phyloP scores from a whole-genome alignment of 2,888 invertebrate species.

The Monopis laevigella region DNA sequence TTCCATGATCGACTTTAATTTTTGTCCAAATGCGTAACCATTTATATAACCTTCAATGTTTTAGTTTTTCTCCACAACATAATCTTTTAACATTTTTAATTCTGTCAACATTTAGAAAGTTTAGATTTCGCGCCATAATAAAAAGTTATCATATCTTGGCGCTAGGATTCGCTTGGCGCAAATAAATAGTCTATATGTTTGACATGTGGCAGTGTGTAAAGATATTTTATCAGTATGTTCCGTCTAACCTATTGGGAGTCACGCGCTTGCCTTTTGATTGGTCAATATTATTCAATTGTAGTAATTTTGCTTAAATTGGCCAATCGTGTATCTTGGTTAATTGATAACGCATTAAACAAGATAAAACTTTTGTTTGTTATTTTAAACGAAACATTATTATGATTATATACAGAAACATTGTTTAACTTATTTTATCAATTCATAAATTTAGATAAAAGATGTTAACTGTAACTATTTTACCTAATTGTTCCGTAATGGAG shows the following conservation, averaged over 20 bases:
- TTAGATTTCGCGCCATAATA: slow-evolving; percentile 11
- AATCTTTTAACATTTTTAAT: too few species aligned
- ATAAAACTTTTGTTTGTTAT: slow-evolving; percentile 9
- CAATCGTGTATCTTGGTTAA: slow-evolving; percentile 3
- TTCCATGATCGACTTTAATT: too few species aligned
- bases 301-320: background rate
- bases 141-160: slow-evolving; percentile 8
- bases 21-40: slow-evolving; percentile 5
- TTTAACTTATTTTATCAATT: too few species aligned
- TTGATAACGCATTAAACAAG: slow-evolving; percentile 6
- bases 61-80: too few species aligned
- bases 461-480: too few species aligned
- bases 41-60: slow-evolving; percentile 1
- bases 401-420: too few species aligned
- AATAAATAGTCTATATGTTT: background rate
- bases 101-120: too few species aligned
- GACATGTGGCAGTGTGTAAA: too few species aligned
- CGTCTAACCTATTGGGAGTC: slow-evolving; percentile 3
- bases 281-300: slow-evolving; percentile 5
- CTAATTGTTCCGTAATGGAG: too few species aligned
- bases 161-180: slow-evolving; percentile 12
- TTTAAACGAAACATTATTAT: too few species aligned
- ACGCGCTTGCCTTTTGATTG: slow-evolving; percentile 8
- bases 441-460: too few species aligned
- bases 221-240: background rate